These are phyloP conservation scores for Sparidentex hasta DNA, from an alignment of 2,797 vertebrate genomes.

Conservation along the genomic window DNA sequence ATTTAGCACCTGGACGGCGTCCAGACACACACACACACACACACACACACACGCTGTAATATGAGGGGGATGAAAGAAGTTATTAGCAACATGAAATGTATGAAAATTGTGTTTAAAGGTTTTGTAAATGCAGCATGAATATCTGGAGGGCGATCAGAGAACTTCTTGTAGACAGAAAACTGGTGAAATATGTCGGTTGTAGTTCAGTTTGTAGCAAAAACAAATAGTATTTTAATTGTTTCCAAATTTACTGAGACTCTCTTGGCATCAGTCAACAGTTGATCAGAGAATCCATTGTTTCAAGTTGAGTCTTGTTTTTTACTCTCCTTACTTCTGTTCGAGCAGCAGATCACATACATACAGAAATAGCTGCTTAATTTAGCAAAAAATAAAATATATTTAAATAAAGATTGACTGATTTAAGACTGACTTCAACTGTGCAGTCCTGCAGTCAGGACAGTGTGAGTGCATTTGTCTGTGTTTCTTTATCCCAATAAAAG, in stretches of 20 bases:
- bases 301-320: too few species aligned
- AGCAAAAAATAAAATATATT: too few species aligned
- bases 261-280: not conserved
- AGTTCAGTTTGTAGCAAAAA: not conserved
- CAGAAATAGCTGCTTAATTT: too few species aligned
- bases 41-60: not conserved
- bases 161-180: not conserved
- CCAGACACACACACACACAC: constrained; percentile 47
- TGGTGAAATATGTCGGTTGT: not conserved
- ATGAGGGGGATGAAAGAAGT: constrained; percentile 14
- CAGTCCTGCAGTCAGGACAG: too few species aligned
- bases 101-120: constrained; percentile 8
- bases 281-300: too few species aligned
- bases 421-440: too few species aligned
- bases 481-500: too few species aligned
- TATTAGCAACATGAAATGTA: constrained; percentile 3
- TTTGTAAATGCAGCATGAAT: too few species aligned
- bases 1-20: constrained; percentile 63
- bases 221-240: not conserved
- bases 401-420: too few species aligned
- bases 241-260: not conserved
- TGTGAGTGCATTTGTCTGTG: not conserved
- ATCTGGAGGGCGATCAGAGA: not conserved
- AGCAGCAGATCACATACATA: not conserved
- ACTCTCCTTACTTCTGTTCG: not conserved